A percentile compares a stretch with the other conserved stretches of the same genome.
phyloP scores from a whole-genome alignment of 1,140 invertebrate species.

The Palaemon carinicauda region DNA sequence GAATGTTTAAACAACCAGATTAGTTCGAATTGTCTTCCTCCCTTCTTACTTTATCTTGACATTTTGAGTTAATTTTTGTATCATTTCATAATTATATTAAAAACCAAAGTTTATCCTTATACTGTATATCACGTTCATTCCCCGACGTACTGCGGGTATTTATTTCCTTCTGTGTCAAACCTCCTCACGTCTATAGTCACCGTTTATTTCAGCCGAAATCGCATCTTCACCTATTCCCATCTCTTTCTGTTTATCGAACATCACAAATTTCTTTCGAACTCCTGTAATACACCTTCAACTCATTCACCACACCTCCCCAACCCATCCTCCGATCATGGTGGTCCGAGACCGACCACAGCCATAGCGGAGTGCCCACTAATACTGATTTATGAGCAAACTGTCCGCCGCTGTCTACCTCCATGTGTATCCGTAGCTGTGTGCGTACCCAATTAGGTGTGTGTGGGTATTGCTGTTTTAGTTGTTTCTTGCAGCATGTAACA shows the following conservation, averaged over 20 bases:
- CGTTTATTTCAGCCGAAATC: no score
- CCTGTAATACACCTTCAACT: not conserved
- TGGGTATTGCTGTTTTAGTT: not conserved
- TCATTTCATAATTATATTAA: no score
- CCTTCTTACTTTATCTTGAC: no score
- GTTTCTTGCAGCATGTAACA: not conserved
- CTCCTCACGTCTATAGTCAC: no score
- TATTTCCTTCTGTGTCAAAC: no score
- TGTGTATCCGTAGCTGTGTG: conserved; percentile 5
- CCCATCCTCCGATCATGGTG: not conserved
- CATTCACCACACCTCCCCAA: not conserved
- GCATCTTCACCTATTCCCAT: not conserved
- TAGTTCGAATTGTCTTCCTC: no score
- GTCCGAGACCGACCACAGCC: conserved; percentile 30
- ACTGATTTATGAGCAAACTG: conserved; percentile 33
- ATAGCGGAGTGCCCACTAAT: conserved; percentile 12
- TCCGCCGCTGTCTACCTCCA: conserved; percentile 15
- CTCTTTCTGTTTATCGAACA: not conserved
- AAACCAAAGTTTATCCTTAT: no score
- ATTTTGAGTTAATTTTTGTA: no score
- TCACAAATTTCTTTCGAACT: not conserved
- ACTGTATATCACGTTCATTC: no score
- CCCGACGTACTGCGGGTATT: no score
- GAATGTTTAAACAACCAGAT: no score
- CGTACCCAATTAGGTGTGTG: not conserved